These are phyloP conservation scores for Punctoribates punctum DNA, from an alignment of 2,888 invertebrate genomes.

Conservation along the genomic window DNA sequence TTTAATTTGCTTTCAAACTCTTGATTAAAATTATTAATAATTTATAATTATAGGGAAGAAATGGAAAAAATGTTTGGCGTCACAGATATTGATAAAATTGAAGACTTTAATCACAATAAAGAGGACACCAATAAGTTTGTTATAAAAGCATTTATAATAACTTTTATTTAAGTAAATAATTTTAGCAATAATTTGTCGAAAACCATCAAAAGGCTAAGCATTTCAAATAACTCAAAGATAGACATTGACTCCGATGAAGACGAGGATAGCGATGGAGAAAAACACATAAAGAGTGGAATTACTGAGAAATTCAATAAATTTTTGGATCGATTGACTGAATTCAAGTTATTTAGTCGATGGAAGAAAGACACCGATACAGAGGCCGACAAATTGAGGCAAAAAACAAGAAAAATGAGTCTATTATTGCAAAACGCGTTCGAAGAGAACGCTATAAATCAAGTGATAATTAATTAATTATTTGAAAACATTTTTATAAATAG, in stretches of 20 bases:
- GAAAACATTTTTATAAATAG: background rate
- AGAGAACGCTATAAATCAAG: conserved; percentile 1
- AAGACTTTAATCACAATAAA: no score
- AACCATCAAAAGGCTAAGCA: no score
- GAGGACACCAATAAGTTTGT: no score
- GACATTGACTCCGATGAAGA: background rate
- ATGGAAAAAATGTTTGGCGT: background rate
- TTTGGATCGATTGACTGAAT: background rate
- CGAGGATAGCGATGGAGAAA: background rate
- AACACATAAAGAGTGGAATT: background rate
- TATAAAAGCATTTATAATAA: no score
- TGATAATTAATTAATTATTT: background rate
- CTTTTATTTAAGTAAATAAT: no score
- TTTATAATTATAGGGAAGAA: background rate
- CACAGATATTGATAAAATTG: background rate
- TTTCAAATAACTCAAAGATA: no score
- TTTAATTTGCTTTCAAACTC: no score
- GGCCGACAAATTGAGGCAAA: background rate
- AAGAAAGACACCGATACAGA: background rate
- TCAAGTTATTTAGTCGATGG: no score
- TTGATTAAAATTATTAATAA: background rate
- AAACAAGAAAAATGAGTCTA: conserved; percentile 12
- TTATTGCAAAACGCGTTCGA: conserved; percentile 24
- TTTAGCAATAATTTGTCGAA: no score
- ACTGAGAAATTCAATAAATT: background rate